Conservation (phyloP, 2,888 invertebrate genomes). For the Drosophila meridiana region DNA sequence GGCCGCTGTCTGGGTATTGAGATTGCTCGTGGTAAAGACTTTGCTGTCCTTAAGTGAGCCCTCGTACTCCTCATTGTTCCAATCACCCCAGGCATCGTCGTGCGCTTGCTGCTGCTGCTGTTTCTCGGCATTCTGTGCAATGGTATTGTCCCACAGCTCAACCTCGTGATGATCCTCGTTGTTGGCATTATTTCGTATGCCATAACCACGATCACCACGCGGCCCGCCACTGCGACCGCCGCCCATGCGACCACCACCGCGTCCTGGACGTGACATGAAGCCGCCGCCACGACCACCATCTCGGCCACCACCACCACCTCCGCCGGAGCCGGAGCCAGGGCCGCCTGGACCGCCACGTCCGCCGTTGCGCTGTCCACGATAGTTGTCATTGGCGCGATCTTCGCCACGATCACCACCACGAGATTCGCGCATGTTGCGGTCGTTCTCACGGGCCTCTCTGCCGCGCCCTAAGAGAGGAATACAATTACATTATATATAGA, state of each 20-base stretch:
- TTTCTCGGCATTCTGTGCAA: slow-evolving; percentile 84
- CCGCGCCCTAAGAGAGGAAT: slow-evolving; percentile 85
- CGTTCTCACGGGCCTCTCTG: slow-evolving; percentile 88
- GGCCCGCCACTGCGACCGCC: slow-evolving; percentile 86
- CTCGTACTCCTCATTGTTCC: slow-evolving; percentile 97
- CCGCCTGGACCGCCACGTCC: slow-evolving; percentile 60
- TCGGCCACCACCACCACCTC: slow-evolving; percentile 60
- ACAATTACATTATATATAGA: background rate
- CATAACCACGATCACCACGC: slow-evolving; percentile 82
- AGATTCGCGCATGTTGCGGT: slow-evolving; percentile 85
- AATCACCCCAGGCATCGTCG: slow-evolving; percentile 88
- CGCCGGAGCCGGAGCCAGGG: slow-evolving; percentile 14
- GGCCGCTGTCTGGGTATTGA: slow-evolving; percentile 81
- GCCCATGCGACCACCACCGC: slow-evolving; percentile 85
- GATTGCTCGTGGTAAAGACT: slow-evolving; percentile 92
- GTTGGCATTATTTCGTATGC: slow-evolving; percentile 79
- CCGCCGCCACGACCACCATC: slow-evolving; percentile 74
- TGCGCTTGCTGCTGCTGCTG: slow-evolving; percentile 83
- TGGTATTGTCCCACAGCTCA: slow-evolving; percentile 87
- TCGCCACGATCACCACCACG: slow-evolving; percentile 84
- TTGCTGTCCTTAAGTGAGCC: slow-evolving; percentile 97
- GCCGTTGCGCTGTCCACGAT: slow-evolving; percentile 71
- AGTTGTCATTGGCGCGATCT: slow-evolving; percentile 72
- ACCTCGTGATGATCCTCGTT: slow-evolving; percentile 85
- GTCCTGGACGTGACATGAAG: slow-evolving; percentile 78